phyloP scores from a whole-genome alignment of 2,888 invertebrate species.

The Drosophila sordidula region DNA sequence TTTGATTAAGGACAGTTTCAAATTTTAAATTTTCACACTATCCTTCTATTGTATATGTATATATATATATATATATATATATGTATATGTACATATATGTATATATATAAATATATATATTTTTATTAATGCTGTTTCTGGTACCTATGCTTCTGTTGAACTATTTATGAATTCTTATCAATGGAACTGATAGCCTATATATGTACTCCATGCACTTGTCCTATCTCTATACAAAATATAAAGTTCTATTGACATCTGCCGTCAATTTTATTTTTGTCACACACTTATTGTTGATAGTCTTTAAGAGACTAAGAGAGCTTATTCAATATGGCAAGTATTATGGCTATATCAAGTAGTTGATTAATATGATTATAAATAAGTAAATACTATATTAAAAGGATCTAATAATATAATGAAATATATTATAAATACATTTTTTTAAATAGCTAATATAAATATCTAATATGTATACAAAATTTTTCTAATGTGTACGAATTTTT shows the following conservation, averaged over 20 bases:
- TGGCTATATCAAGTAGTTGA: not conserved
- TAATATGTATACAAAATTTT: too few species aligned
- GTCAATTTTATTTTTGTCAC: conserved; percentile 12
- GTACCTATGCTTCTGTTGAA: not conserved
- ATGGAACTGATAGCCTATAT: conserved; percentile 27
- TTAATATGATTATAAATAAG: not conserved
- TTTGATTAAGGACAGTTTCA: too few species aligned
- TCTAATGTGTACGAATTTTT: too few species aligned
- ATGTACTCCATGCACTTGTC: not conserved
- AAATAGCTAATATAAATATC: too few species aligned
- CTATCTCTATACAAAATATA: not conserved
- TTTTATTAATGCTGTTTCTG: not conserved
- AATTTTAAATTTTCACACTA: too few species aligned
- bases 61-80: not conserved
- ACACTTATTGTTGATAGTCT: not conserved
- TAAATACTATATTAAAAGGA: too few species aligned
- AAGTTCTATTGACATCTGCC: conserved; percentile 1
- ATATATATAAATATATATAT: not conserved
- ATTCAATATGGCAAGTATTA: not conserved
- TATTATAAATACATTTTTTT: too few species aligned
- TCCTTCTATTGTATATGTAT: not conserved
- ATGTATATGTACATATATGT: too few species aligned
- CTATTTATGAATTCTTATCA: conserved; percentile 33
- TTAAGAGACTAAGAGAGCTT: not conserved
- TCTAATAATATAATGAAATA: too few species aligned